Evolutionary conservation across 1,140 invertebrate species (phyloP).

Genomic region (Drosophila cardini): DNA sequence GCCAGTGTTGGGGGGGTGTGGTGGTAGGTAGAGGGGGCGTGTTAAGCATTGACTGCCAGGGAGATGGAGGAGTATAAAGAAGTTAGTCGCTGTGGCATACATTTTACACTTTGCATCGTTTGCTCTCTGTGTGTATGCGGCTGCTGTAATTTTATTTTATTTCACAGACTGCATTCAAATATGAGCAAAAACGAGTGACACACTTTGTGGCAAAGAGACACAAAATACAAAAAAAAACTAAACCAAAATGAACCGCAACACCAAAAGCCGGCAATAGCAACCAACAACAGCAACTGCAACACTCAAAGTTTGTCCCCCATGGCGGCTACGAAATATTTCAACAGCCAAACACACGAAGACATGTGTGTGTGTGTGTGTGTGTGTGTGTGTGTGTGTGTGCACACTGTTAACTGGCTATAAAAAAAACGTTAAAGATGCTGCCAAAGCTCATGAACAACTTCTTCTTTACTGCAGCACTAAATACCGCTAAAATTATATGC

Average conservation of each 20-base stretch:
- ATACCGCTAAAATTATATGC: background rate
- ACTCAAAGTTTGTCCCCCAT: conserved; percentile 52
- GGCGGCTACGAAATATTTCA: conserved; percentile 66
- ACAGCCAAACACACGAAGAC: conserved; percentile 2
- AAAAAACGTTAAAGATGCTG: too few relatives aligned
- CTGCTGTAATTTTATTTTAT: conserved; percentile 8
- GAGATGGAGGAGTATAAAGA: background rate
- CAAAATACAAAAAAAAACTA: conserved; percentile 1
- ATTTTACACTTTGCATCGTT: conserved; percentile 50
- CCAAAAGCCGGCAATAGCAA: conserved; percentile 44
- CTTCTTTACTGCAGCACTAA: background rate
- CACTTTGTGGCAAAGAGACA: conserved; percentile 31
- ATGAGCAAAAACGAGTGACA: conserved; percentile 48
- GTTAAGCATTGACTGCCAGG: background rate
- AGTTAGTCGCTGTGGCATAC: conserved; percentile 36
- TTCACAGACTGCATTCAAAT: conserved; percentile 28
- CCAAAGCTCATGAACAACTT: too few relatives aligned
- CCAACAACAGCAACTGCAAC: conserved; percentile 31
- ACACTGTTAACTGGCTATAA: conserved; percentile 8
- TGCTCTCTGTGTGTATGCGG: conserved; percentile 12
- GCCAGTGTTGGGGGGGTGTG: conserved; percentile 10
- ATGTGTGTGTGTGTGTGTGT: background rate
- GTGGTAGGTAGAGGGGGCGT: conserved; percentile 24
- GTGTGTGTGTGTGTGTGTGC: too few relatives aligned
- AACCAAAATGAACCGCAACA: conserved; percentile 23